Evolutionary conservation across 2,113 vertebrate species (phyloP), one percentile per base, ranked within the genome.

Genomic region (Xiphophorus hellerii): DNA sequence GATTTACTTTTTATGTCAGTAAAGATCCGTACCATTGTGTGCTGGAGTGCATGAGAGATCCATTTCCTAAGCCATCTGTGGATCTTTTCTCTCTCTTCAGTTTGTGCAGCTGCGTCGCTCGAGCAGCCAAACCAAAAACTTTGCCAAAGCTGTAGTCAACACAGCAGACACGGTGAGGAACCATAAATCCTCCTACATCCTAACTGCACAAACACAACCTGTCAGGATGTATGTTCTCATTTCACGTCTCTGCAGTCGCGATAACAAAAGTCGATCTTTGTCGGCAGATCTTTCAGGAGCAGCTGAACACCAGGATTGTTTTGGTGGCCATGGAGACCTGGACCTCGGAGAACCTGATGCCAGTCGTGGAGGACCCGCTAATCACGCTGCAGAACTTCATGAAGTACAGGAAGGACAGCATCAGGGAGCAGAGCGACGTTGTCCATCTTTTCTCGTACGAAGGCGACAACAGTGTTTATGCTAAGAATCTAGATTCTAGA

Each of bases 261-360:
- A 29, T 54, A 70, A 35, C 54, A 60, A 60, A 37, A 71, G 69
- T 27, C 84, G 77, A 84, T 62, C 72, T 76, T 22, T 63, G 39
- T 71, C 63, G 84, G 44, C 86, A 98, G 97, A 96, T 98, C 86
- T 99, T 96, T 90, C 97, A 97, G 92, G 97, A 98, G 73, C 97
- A 98, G 91, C 94, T 99, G 78, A 98, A 98, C 90, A 99, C 97
- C 0, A 95, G 96, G 72, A 97, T 98, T n/a, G 97, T 99, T 83
- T 92, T 99, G 84, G 97, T 99, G 68, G 96, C 96, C 90, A 98
- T 99, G 97, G 97, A 99, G 93, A 99, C 97, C 0, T 98, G 97
- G 97, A 94, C 94, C 27, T 94, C 95, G 0, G 94, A 94, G 84
- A 96, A 98, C 83, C 95, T 95, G 92, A 96, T 98, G 87, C 94